phyloP scores from a whole-genome alignment of 2,888 invertebrate genomes.

The Chrysolina americana region DNA sequence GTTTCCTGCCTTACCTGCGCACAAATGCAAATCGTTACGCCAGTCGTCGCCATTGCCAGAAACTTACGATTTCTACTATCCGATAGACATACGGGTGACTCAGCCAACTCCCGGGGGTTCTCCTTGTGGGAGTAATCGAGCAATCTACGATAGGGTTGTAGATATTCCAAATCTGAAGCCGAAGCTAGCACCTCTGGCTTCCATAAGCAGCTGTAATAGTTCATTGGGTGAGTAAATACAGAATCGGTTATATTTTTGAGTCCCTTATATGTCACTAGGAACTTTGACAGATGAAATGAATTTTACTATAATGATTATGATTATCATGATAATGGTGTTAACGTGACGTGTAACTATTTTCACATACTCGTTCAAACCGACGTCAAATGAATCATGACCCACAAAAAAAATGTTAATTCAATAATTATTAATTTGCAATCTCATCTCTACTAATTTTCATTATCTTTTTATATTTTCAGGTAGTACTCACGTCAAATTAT shows the following conservation, averaged over 20 bases:
- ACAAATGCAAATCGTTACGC: slow-evolving; percentile 66
- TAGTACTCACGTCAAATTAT: no score
- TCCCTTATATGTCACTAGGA: no score
- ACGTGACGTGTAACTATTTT: not conserved
- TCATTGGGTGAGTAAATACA: slow-evolving; percentile 70
- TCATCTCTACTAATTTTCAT: no score
- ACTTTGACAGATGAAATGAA: not conserved
- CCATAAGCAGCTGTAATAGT: slow-evolving; percentile 84
- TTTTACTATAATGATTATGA: not conserved
- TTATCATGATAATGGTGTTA: no score
- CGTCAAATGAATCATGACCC: no score
- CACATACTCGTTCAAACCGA: no score
- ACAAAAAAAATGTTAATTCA: no score
- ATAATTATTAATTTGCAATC: no score
- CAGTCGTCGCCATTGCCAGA: slow-evolving; percentile 66
- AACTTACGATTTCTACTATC: slow-evolving; percentile 67
- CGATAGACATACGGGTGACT: slow-evolving; percentile 75
- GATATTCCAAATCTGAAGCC: slow-evolving; percentile 59
- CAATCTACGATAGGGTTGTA: slow-evolving; percentile 68
- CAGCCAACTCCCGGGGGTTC: slow-evolving; percentile 88
- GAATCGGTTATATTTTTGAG: not conserved
- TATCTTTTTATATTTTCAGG: no score
- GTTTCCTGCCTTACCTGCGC: slow-evolving; percentile 75
- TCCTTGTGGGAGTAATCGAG: slow-evolving; percentile 81
- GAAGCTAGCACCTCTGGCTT: slow-evolving; percentile 83